Conservation (phyloP, 2,797 vertebrate species). For the Gymnothorax javanicus region DNA sequence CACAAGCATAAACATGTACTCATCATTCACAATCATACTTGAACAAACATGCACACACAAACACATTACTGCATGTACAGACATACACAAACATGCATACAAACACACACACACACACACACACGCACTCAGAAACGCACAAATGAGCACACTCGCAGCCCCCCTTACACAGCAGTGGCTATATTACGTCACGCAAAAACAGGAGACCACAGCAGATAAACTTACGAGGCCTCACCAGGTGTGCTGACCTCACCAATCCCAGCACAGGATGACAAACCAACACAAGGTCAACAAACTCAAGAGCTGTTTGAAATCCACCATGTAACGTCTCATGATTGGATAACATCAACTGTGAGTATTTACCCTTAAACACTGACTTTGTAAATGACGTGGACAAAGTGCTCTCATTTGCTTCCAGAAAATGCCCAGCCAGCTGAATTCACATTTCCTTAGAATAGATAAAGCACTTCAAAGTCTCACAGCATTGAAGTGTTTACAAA, state of each 20-base stretch:
- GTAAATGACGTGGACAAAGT: neutral
- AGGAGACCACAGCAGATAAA: neutral
- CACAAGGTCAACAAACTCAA: neutral
- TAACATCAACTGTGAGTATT: neutral
- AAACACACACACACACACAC: neutral
- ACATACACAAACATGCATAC: too few species aligned
- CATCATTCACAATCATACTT: too few species aligned
- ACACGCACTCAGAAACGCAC: neutral
- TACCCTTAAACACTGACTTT: neutral
- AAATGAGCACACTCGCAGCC: neutral
- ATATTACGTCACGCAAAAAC: neutral
- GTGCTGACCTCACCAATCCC: neutral
- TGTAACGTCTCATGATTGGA: neutral
- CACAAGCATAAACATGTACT: neutral
- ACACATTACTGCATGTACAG: too few species aligned
- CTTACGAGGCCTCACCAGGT: neutral
- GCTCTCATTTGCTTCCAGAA: conserved; percentile 1
- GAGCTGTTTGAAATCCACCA: neutral
- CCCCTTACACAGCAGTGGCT: neutral
- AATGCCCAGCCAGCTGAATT: neutral
- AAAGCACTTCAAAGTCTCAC: neutral
- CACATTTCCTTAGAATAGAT: neutral
- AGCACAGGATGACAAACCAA: neutral
- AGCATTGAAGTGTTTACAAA: neutral
- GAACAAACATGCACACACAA: too few species aligned